These are phyloP conservation scores for Galeruca laticollis DNA, from an alignment of 2,888 invertebrate genomes.

Conservation along the genomic window DNA sequence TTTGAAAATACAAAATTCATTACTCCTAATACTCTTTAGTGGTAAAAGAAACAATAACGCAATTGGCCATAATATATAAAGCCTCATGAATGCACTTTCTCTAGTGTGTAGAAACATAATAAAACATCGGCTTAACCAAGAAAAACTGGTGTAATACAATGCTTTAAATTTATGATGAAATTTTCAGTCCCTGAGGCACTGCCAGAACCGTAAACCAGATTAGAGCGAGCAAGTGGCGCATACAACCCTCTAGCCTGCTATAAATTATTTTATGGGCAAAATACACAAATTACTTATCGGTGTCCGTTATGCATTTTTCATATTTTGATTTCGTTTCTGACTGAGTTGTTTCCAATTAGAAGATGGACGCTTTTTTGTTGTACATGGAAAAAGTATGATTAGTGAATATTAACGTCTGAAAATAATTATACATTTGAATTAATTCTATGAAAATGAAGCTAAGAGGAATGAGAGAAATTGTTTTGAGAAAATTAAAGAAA, in stretches of 20 bases:
- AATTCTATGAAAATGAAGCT: too few species aligned
- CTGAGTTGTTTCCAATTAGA: background rate
- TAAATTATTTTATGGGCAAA: constrained; percentile 40
- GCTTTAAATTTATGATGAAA: constrained; percentile 33
- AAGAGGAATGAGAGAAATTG: too few species aligned
- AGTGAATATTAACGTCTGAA: too few species aligned
- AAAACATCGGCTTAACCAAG: constrained; percentile 12
- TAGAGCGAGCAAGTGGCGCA: constrained; percentile 36
- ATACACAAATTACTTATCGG: constrained; percentile 39
- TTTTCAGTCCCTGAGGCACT: constrained; percentile 24
- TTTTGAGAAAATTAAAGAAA: too few species aligned
- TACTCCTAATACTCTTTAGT: too few species aligned
- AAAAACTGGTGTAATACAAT: constrained; percentile 33
- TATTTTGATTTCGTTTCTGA: constrained; percentile 6
- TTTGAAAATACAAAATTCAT: too few species aligned
- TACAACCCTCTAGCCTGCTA: constrained; percentile 30
- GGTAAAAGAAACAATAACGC: too few species aligned
- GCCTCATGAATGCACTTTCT: too few species aligned
- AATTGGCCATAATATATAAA: too few species aligned
- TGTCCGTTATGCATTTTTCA: constrained; percentile 34
- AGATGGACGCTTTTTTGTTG: too few species aligned
- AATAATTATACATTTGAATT: too few species aligned
- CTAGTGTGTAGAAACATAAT: background rate
- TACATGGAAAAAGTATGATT: too few species aligned
- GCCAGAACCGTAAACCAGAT: constrained; percentile 38